Conservation (phyloP, 2,797 vertebrate genomes). For the Schizopygopsis malacanthus region DNA sequence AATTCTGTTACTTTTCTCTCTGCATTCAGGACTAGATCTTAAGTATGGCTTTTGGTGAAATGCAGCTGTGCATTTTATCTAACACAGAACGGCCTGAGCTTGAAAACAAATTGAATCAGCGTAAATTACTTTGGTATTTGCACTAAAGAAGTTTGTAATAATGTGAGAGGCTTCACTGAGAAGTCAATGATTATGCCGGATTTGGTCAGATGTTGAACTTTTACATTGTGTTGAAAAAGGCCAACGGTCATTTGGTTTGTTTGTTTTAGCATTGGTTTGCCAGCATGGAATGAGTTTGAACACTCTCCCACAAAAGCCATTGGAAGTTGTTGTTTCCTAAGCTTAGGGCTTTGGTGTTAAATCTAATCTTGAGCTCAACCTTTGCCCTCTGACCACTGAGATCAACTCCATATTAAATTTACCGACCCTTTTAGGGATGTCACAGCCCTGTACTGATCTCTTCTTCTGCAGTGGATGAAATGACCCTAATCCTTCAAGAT, state of each 20-base stretch:
- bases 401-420: constrained; percentile 2
- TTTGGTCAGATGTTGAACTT: background rate
- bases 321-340: constrained; percentile 1
- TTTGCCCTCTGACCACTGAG: constrained; percentile 23
- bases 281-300: background rate
- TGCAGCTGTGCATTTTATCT: constrained; percentile 21
- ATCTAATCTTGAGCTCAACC: constrained; percentile 40
- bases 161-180: constrained; percentile 6
- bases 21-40: background rate
- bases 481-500: constrained; percentile 22
- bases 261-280: constrained; percentile 30
- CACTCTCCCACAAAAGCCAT: constrained; percentile 1
- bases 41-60: constrained; percentile 1
- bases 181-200: background rate
- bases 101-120: constrained; percentile 20
- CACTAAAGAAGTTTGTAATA: constrained; percentile 10
- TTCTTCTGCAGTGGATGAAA: constrained; percentile 1
- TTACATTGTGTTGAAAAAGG: constrained; percentile 22
- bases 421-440: constrained; percentile 1
- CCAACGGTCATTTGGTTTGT: background rate
- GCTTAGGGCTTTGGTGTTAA: constrained; percentile 23
- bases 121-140: constrained; percentile 26
- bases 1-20: constrained; percentile 4
- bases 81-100: background rate
- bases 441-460: background rate